Conservation (phyloP, 2,797 vertebrate genomes). For the Leuciscus waleckii region DNA sequence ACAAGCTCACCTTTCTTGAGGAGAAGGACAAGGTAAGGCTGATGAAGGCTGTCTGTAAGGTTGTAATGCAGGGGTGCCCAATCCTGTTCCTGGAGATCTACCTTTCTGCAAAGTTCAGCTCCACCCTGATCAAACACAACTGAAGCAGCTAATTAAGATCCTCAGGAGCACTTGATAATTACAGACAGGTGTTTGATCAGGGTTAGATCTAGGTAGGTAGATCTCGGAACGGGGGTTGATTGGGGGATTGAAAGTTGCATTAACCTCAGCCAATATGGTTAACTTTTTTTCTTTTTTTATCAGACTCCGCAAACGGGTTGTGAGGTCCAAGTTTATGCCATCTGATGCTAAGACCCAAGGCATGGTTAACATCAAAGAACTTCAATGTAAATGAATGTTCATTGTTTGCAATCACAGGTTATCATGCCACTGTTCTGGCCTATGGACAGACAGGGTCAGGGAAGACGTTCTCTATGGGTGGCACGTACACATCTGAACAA, state of each 20-base stretch:
- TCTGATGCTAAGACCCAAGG: neutral
- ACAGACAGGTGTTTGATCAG: neutral
- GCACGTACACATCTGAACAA: constrained; percentile 89
- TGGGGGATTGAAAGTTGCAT: too few species aligned
- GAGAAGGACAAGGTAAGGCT: constrained; percentile 87
- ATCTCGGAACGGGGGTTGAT: neutral
- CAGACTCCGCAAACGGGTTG: neutral
- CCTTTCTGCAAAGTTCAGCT: neutral
- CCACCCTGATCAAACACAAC: neutral
- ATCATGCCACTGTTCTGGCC: constrained; percentile 93
- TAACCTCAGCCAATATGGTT: too few species aligned
- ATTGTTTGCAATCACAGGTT: constrained; percentile 78
- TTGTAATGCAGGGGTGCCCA: neutral
- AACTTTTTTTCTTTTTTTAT: too few species aligned
- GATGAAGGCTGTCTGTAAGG: neutral
- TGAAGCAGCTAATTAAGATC: neutral
- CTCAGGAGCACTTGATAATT: neutral
- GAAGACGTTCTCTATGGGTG: constrained; percentile 97
- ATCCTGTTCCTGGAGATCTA: neutral
- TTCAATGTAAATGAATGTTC: neutral
- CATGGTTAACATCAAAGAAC: neutral
- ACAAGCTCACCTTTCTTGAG: constrained; percentile 89
- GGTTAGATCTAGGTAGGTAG: neutral
- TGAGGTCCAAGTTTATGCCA: neutral
- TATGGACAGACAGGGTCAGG: constrained; percentile 97